Percentiles rank a stretch among this genome's conserved stretches.
These are phyloP conservation scores for Frankliniella intonsa DNA, from an alignment of 2,888 invertebrate genomes.

Conservation along the genomic window DNA sequence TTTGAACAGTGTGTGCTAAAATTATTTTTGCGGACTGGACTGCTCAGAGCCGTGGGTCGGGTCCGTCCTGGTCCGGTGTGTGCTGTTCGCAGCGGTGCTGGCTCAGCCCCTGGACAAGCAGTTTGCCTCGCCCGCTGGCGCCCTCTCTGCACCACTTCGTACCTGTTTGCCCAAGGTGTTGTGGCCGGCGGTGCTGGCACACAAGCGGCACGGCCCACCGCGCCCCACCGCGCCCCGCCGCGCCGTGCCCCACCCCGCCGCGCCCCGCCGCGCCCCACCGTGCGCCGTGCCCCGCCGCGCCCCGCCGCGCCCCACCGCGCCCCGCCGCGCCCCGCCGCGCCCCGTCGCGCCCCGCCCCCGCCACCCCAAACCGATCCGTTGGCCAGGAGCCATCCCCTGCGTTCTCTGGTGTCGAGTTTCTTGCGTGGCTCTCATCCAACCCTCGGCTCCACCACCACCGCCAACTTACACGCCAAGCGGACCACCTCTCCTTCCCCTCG, in stretches of 20 bases:
- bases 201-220: background rate
- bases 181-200: background rate
- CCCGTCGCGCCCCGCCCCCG: background rate
- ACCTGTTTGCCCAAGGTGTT: background rate
- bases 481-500: background rate
- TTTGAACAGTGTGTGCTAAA: too few species aligned
- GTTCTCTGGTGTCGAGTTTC: constrained; percentile 10
- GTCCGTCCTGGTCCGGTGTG: too few species aligned
- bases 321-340: background rate
- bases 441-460: background rate
- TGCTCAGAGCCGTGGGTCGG: too few species aligned
- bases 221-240: background rate
- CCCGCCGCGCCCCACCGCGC: background rate
- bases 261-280: background rate
- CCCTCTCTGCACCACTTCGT: background rate
- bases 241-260: background rate
- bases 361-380: background rate
- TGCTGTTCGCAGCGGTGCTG: background rate
- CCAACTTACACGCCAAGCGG: too few species aligned
- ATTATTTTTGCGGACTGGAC: too few species aligned
- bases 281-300: background rate
- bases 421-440: constrained; percentile 12
- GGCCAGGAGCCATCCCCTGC: constrained; percentile 3
- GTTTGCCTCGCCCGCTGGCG: too few species aligned
- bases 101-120: background rate